Evolutionary conservation across 2,113 vertebrate genomes (phyloP).

Genomic region (Salvelinus namaycush): DNA sequence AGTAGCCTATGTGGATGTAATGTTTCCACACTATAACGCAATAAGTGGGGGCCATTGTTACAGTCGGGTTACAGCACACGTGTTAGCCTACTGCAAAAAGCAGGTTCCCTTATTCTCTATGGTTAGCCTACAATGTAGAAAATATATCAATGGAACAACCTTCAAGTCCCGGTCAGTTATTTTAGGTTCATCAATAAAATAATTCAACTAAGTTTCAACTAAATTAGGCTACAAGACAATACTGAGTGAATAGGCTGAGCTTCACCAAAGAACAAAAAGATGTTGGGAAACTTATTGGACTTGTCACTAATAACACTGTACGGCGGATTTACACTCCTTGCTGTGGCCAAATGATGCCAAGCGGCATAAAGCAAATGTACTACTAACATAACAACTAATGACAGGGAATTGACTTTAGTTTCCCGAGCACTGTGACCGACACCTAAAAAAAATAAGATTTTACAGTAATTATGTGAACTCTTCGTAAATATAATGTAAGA

Average conservation of each 20-base stretch:
- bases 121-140: background rate
- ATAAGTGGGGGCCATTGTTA: background rate
- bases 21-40: background rate
- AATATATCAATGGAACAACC: background rate
- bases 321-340: background rate
- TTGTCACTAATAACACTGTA: background rate
- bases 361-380: too few species aligned
- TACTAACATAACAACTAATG: background rate
- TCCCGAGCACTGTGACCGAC: background rate
- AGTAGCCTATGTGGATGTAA: background rate
- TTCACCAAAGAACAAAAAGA: background rate
- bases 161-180: background rate
- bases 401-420: background rate
- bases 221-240: background rate
- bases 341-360: background rate
- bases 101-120: background rate
- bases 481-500: background rate
- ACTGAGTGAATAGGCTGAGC: background rate
- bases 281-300: constrained; percentile 3
- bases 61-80: constrained; percentile 3
- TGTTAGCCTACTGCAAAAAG: background rate
- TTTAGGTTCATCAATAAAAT: background rate
- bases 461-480: background rate
- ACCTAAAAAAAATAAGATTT: background rate
- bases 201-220: background rate